A percentile compares a stretch with the other conserved stretches of the same genome.
phyloP scores from a whole-genome alignment of 2,888 invertebrate species.

The Amphipyra berbera region DNA sequence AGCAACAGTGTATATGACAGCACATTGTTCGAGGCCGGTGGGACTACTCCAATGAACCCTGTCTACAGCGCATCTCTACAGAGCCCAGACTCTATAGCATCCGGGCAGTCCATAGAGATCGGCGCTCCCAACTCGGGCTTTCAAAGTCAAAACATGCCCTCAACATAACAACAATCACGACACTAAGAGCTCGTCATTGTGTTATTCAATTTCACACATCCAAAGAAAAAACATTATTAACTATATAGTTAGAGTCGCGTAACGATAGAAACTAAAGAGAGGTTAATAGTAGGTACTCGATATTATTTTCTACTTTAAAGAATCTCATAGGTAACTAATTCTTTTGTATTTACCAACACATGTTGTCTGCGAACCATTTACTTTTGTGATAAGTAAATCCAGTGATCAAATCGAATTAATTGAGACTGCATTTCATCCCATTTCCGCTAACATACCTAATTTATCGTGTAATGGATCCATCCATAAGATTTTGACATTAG shows the following conservation, averaged over 20 bases:
- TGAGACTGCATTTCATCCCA: conserved; percentile 76
- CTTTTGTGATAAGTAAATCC: conserved; percentile 75
- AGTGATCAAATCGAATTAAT: conserved; percentile 80
- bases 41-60: conserved; percentile 91
- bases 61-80: conserved; percentile 92
- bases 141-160: conserved; percentile 74
- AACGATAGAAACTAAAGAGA: conserved; percentile 52
- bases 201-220: conserved; percentile 56
- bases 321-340: conserved; percentile 55
- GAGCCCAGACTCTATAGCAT: conserved; percentile 93
- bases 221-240: conserved; percentile 62
- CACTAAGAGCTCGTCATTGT: conserved; percentile 54
- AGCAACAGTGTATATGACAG: conserved; percentile 93
- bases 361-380: conserved; percentile 48
- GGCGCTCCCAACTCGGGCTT: conserved; percentile 69
- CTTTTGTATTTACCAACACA: conserved; percentile 41
- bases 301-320: conserved; percentile 55
- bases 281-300: conserved; percentile 51
- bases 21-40: conserved; percentile 92
- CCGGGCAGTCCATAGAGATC: conserved; percentile 84
- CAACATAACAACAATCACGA: conserved; percentile 79
- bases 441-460: conserved; percentile 71
- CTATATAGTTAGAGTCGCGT: conserved; percentile 57
- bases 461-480: conserved; percentile 81
- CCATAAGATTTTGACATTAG: conserved; percentile 79